Evolutionary conservation across 2,797 vertebrate species (phyloP), one percentile per base, ranked within the genome.

Genomic region (Tarsius wallacei): DNA sequence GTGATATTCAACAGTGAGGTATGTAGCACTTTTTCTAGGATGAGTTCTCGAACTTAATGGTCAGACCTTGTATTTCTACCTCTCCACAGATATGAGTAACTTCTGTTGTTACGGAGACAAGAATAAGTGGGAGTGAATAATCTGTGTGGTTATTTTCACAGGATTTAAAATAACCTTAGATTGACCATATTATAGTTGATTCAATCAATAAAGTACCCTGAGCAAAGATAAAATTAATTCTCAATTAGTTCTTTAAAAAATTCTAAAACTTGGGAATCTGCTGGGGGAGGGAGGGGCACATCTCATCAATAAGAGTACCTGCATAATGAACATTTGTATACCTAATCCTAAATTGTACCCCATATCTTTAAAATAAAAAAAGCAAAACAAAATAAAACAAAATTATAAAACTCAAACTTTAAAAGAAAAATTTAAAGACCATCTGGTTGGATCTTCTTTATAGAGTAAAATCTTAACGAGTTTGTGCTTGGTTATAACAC

Each of bases 161-260:
- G 21, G 11, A 42, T 78, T 90, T 87, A 61, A 24, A 86, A 78
- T 71, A 94, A 78, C 36, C 89, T 88, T 80, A 90, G n/a, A 26
- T 63, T 57, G 78, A 86, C 14, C 13, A 89, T 85, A 36, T 88
- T 93, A 83, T 63, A 73, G 28, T 80, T 94, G 19, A 85, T 88
- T 88, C 88, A 88, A 70, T 90, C 64, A 68, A 24, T 26, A 42
- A 31, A 14, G 14, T 96, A 14, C 22, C 89, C 87, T 74, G 47
- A 93, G 33, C 51, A 93, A 85, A 24, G 81, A 8, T 64, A 83
- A 93, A 97, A 90, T 78, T 63, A 87, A 31, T 9, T 83, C 31
- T 42, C 16, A 82, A 51, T 13, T 83, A 76, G 28, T 84, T 77
- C 93, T 47, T 76, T 55, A 49, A n/a, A 28, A 94, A 93, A 26